Base-by-base conservation (phyloP, 2,113 vertebrate species). In the Trogon surrucura region DNA sequence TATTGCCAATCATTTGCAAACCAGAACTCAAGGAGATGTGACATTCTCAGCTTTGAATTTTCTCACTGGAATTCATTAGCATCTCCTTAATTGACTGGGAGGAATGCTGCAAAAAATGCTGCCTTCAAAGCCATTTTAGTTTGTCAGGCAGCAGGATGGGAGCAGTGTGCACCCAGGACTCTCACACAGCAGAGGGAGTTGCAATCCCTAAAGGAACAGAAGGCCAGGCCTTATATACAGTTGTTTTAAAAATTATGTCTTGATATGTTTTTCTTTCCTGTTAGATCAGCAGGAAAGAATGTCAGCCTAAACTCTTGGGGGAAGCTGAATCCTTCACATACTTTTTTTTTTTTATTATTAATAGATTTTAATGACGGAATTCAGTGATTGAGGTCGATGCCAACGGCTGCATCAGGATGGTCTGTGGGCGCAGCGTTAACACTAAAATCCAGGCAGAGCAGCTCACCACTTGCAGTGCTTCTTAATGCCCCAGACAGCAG, bases 251-350 rank as follows among this genome's bases (percentile, higher is more conserved):
- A 90, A 88, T 74, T 74, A 88, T 72, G 91, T 78, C 79, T 78
- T 22, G 9, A 74, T 66, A 73, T 94, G 67, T 94, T 94, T 97
- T 95, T 82, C 85, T 94, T 95, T 90, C 64, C 48, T 51, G 88
- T 85, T 80, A 89, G 65, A 73, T 88, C 88, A 93, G 64, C 75
- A 90, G 82, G 90, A 94, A 95, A 80, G 85, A 95, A 93, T 78
- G 88, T 91, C 20, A 85, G 4, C 74, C 20, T 62, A 83, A 61
- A 77, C 67, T 85, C 91, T 80, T 45, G 66, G 75, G 94, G 61
- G 44, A 89, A 86, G 61, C 60, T 12, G 65, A 88, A 86, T 83
- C 77, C 34, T 80, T 89, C 77, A 79, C 56, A 69, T 86, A 32
- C 13, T 10, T 82, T 1, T 56, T 48, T 56, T 48, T 45, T 32